A percentile compares a stretch with the other conserved stretches of the same genome.
Evolutionary conservation across 2,797 vertebrate genomes (phyloP).

Genomic region (Scarus forsteni): DNA sequence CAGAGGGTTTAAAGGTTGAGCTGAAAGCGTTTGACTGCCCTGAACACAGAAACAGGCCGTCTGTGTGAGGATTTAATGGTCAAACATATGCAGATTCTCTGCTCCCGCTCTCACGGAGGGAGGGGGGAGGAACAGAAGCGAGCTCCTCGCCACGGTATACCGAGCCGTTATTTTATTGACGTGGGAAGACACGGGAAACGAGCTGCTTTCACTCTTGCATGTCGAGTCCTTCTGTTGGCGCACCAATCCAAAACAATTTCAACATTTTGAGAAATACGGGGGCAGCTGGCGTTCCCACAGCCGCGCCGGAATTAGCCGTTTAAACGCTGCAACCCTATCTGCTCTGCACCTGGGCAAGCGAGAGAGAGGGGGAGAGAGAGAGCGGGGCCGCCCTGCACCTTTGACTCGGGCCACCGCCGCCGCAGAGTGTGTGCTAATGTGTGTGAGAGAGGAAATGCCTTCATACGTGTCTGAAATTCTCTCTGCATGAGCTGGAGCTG

Average conservation of each 20-base stretch:
- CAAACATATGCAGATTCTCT: constrained; percentile 71
- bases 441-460: constrained; percentile 3
- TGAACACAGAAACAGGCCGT: constrained; percentile 30
- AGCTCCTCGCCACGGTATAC: constrained; percentile 52
- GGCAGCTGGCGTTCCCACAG: constrained; percentile 90
- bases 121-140: constrained; percentile 64
- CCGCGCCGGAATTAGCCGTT: constrained; percentile 78
- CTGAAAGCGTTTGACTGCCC: constrained; percentile 37
- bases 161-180: constrained; percentile 72
- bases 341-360: constrained; percentile 90
- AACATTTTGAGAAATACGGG: constrained; percentile 81
- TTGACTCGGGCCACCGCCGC: constrained; percentile 43
- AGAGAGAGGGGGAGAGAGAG: background rate
- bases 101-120: constrained; percentile 55
- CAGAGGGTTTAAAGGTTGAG: constrained; percentile 57
- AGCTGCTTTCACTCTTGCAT: constrained; percentile 83
- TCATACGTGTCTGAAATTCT: constrained; percentile 33
- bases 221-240: constrained; percentile 83
- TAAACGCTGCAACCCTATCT: constrained; percentile 86
- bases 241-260: constrained; percentile 82
- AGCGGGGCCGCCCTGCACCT: constrained; percentile 77
- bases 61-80: constrained; percentile 58
- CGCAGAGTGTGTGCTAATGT: constrained; percentile 4
- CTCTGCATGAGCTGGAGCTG: background rate
- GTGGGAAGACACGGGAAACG: constrained; percentile 76